phyloP scores from a whole-genome alignment of 2,797 vertebrate genomes.

The Enteromius fasciolatus region DNA sequence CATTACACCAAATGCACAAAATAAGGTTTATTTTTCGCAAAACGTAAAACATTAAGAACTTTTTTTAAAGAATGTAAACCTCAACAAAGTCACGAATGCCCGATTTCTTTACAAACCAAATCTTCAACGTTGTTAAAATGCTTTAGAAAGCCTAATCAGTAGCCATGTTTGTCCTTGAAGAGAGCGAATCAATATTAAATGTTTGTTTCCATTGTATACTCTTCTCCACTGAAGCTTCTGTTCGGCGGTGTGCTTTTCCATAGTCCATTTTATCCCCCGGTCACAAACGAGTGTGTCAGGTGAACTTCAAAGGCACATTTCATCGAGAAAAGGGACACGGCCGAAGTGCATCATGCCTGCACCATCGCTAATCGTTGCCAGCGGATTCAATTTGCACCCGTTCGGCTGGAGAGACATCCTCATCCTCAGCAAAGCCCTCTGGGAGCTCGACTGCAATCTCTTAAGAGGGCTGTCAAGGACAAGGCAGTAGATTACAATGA shows the following conservation, averaged over 20 bases:
- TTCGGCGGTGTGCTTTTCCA: background rate
- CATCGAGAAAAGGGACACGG: background rate
- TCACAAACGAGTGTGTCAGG: conserved; percentile 35
- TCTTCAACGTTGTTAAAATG: background rate
- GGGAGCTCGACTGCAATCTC: conserved; percentile 52
- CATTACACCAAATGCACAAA: too few relatives aligned
- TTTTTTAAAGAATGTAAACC: background rate
- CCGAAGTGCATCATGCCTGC: conserved; percentile 15
- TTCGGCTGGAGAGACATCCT: conserved; percentile 45
- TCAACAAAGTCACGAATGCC: background rate
- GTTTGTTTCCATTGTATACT: conserved; percentile 2
- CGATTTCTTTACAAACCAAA: background rate
- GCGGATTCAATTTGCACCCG: conserved; percentile 64
- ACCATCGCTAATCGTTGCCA: conserved; percentile 53
- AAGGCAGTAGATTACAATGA: conserved; percentile 52
- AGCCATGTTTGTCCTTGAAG: background rate
- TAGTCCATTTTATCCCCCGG: conserved; percentile 19
- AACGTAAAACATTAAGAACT: too few relatives aligned
- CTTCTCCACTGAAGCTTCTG: background rate
- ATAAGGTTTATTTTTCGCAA: too few relatives aligned
- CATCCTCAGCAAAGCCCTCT: conserved; percentile 39
- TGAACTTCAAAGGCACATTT: conserved; percentile 37
- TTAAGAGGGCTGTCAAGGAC: conserved; percentile 50
- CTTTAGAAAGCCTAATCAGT: conserved; percentile 2
- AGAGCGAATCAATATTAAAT: conserved; percentile 22